Percentiles rank a stretch among this genome's conserved stretches.
These are phyloP conservation scores for Lamellibrachia luymesi DNA, from an alignment of 1,140 invertebrate species.

Conservation along the genomic window DNA sequence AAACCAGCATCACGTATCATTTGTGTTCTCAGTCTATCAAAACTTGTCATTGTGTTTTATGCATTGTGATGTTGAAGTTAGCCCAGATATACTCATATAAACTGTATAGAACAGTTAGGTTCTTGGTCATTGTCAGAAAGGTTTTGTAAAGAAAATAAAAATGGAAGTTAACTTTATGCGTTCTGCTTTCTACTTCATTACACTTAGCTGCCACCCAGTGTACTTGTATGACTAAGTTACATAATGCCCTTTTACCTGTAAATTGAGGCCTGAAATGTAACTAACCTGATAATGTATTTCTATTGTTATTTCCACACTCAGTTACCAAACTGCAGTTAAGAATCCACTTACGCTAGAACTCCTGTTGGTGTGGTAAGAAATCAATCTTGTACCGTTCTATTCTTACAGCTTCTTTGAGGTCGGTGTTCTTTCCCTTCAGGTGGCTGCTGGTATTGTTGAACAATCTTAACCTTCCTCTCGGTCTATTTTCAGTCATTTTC, in stretches of 20 bases:
- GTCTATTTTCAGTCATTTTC: too few relatives aligned
- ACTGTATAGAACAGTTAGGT: background rate
- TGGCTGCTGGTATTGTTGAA: too few relatives aligned
- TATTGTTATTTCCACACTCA: background rate
- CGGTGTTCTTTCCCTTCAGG: too few relatives aligned
- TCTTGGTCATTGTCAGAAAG: background rate
- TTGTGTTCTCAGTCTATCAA: background rate
- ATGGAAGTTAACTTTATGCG: background rate
- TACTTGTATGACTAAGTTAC: background rate
- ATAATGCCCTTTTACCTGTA: background rate
- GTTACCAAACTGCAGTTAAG: too few relatives aligned
- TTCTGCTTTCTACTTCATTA: background rate
- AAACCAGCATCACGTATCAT: background rate
- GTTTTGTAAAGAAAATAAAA: background rate
- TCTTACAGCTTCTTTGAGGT: too few relatives aligned
- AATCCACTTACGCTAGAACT: too few relatives aligned
- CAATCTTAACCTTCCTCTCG: too few relatives aligned
- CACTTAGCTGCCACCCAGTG: background rate
- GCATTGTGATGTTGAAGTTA: background rate
- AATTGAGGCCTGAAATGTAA: background rate
- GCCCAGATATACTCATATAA: background rate
- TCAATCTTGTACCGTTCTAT: too few relatives aligned
- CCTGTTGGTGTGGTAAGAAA: too few relatives aligned
- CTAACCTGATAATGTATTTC: background rate
- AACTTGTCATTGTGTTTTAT: background rate